These are phyloP conservation scores for Branchellion lobata DNA, from an alignment of 2,888 invertebrate species.

Conservation along the genomic window DNA sequence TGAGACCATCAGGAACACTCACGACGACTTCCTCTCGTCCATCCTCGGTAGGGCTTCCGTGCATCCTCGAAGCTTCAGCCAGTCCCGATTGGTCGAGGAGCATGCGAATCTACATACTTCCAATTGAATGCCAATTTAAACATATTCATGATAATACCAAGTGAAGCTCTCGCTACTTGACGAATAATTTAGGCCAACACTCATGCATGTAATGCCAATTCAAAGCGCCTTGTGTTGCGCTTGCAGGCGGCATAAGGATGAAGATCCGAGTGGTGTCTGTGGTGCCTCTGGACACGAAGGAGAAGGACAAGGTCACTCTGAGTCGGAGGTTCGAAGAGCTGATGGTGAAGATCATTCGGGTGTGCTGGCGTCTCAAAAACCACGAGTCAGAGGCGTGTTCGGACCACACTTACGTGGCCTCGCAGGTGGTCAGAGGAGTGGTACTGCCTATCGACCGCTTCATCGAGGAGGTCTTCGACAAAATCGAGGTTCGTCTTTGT, in stretches of 20 bases:
- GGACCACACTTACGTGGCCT: conserved; percentile 46
- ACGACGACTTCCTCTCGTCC: conserved; percentile 50
- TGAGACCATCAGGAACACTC: conserved; percentile 50
- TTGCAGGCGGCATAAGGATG: conserved; percentile 35
- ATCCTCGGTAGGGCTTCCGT: conserved; percentile 49
- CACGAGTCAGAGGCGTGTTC: conserved; percentile 49
- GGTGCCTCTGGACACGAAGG: conserved; percentile 44
- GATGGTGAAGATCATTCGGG: conserved; percentile 47
- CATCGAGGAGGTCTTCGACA: conserved; percentile 44
- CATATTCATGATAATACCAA: not conserved
- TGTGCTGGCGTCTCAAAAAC: conserved; percentile 52
- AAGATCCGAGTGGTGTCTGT: conserved; percentile 37
- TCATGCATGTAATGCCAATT: no score
- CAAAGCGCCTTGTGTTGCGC: no score
- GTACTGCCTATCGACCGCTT: conserved; percentile 48
- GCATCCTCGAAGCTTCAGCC: not conserved
- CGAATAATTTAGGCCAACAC: no score
- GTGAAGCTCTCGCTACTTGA: not conserved
- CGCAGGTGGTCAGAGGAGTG: conserved; percentile 37
- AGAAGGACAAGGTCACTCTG: conserved; percentile 46
- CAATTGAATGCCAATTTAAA: not conserved
- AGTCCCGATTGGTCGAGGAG: not conserved
- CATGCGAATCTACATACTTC: not conserved
- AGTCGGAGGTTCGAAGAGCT: conserved; percentile 46
- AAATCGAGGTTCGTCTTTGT: conserved; percentile 7